Evolutionary conservation across 2,113 vertebrate genomes (phyloP), one percentile per base, ranked within the genome.

Genomic region (Pantherophis guttatus): DNA sequence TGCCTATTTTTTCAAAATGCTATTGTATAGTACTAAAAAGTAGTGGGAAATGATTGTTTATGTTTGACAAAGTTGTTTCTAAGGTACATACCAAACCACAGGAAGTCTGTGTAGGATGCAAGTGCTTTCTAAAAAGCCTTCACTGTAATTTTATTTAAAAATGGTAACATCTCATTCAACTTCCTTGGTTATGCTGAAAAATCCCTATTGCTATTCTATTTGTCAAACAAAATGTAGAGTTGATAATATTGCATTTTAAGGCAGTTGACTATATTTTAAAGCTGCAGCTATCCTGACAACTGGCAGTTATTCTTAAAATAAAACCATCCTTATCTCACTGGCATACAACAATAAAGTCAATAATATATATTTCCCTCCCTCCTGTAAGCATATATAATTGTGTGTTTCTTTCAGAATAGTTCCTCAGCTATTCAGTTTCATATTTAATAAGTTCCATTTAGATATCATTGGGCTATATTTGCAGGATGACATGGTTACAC

Each of bases 131-230:
- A 44, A 87, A 70, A 81, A 65, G 21, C 57, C 75, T 87, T 90
- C 81, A 87, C 92, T 93, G 57, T 90, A 93, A 93, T 93, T 93
- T 93, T 87, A 89, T 90, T 90, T 87, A 90, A 87, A 87, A 90
- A 90, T 58, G 75, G 75, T 33, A 93, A 54, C 48, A 90, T 90
- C 81, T 93, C 89, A 90, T 90, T 90, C 88, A 90, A 48, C 92
- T 93, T 90, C 92, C 70, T 93, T 90, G 70, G 88, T 90, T 90
- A 93, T 89, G 33, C 54, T 58, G 23, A 48, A 93, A 59, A 90
- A 92, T 23, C n/a, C 53, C 12, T 10, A 26, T 59, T 58, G 88
- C 89, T 90, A 57, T 75, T 81, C 55, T 81, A 90, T 55, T 81
- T 52, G 85, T 23, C 88, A 62, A 55, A 33, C 65, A 81, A 81